Percentiles rank a stretch among this genome's conserved stretches.
These are phyloP conservation scores for Acanthosoma haemorrhoidale DNA, from an alignment of 2,888 invertebrate genomes.

Conservation along the genomic window DNA sequence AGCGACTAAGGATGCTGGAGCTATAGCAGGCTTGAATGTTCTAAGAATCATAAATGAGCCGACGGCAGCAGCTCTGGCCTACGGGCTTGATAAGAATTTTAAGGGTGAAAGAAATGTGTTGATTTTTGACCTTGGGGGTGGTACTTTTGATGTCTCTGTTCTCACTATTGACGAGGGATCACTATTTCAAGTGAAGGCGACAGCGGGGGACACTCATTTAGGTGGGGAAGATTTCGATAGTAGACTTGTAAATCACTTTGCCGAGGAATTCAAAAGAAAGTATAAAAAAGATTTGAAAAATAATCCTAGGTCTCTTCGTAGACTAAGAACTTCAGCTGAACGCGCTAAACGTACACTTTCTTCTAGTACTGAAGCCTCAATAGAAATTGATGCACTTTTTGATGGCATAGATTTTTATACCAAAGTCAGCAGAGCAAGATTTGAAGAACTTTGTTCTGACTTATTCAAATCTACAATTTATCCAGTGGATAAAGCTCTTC, in stretches of 20 bases:
- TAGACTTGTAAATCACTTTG: slow-evolving; percentile 55
- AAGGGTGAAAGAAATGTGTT: slow-evolving; percentile 70
- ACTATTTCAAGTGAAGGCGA: slow-evolving; percentile 63
- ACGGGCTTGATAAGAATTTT: slow-evolving; percentile 56
- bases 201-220: slow-evolving; percentile 78
- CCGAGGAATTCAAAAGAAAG: slow-evolving; percentile 55
- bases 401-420: slow-evolving; percentile 57
- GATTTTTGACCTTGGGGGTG: slow-evolving; percentile 68
- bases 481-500: slow-evolving; percentile 48
- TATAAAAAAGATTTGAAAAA: slow-evolving; percentile 49
- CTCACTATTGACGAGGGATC: slow-evolving; percentile 61
- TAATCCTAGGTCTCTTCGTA: slow-evolving; percentile 49
- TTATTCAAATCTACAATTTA: slow-evolving; percentile 63
- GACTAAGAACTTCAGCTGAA: slow-evolving; percentile 52
- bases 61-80: slow-evolving; percentile 80
- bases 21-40: slow-evolving; percentile 78
- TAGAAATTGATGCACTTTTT: slow-evolving; percentile 51
- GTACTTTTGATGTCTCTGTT: slow-evolving; percentile 75
- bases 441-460: slow-evolving; percentile 68
- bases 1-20: slow-evolving; percentile 81
- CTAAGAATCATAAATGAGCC: slow-evolving; percentile 86
- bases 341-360: slow-evolving; percentile 52
- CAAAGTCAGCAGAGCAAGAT: slow-evolving; percentile 66
- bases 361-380: slow-evolving; percentile 51
- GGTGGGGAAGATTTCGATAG: slow-evolving; percentile 65